These are phyloP conservation scores for Toxotes jaculatrix DNA, from an alignment of 2,113 vertebrate species.

Conservation along the genomic window DNA sequence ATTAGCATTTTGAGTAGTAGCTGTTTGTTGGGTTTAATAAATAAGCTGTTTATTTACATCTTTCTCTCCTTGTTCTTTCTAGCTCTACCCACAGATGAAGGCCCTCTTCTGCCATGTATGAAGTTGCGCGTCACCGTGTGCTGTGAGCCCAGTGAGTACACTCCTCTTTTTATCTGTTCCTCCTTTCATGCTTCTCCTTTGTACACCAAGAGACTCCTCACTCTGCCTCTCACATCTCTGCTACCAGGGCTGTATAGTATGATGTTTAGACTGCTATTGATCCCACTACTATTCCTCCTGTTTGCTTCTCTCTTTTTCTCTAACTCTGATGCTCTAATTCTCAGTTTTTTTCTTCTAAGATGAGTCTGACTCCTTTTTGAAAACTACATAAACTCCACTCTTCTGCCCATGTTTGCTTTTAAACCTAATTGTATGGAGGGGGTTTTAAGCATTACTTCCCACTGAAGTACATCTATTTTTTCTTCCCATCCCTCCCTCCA, in stretches of 20 bases:
- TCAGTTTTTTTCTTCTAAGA: constrained; percentile 2
- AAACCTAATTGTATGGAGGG: constrained; percentile 49
- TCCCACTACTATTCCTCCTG: background rate
- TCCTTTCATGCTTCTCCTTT: constrained; percentile 64
- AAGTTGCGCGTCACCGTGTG: constrained; percentile 84
- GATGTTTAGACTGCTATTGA: constrained; percentile 41
- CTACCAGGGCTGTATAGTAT: constrained; percentile 26
- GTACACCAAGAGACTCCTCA: constrained; percentile 55
- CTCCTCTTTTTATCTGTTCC: constrained; percentile 65
- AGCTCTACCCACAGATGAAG: constrained; percentile 84
- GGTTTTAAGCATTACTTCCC: constrained; percentile 39
- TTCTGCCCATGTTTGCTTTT: constrained; percentile 24
- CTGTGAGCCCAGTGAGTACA: constrained; percentile 83
- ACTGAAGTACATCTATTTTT: constrained; percentile 15
- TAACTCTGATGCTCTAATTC: background rate
- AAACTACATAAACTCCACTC: constrained; percentile 6
- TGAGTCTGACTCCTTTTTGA: background rate
- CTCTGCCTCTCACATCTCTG: constrained; percentile 60
- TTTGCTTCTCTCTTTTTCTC: constrained; percentile 7
- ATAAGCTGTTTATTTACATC: constrained; percentile 43
- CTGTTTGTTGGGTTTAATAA: constrained; percentile 36
- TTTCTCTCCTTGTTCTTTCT: constrained; percentile 39
- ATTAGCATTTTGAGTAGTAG: background rate
- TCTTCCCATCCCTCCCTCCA: background rate
- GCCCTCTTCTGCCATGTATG: constrained; percentile 84